Evolutionary conservation across 64 coral and sea anemone species (phyloP), one percentile per base, ranked within the genome.

Genomic region (Pocillopora damicornis): DNA sequence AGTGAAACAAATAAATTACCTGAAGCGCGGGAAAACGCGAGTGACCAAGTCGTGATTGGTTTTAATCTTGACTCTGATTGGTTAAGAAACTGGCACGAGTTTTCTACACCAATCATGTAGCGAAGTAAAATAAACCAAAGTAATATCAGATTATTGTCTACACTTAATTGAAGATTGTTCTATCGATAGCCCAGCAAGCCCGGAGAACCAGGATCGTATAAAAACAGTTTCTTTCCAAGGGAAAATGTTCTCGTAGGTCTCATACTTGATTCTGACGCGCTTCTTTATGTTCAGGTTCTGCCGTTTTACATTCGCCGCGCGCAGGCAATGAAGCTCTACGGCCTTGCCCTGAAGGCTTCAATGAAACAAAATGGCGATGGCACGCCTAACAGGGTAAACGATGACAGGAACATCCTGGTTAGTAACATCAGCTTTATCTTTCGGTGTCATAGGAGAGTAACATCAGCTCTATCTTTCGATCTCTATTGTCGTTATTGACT

Each of bases 321-420:
- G 10, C 81, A 92, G 13, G 94, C 94, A 37, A 22, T 88, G 58
- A 92, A 92, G 71, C 62, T 92, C 13, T 96, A 96, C 30, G 94
- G 94, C 17, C 60, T 76, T n/a, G 94, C 94, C 3, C 64, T 96
- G 4, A 96, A 96, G 61, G 86, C 89, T 4, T 89, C 89, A 11
- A 71, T 93, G 76, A 96, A 92, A 63, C 79, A 89, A 38, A 95
- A 92, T 67, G 73, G 86, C 25, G 94, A 96, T 74, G 91, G 94
- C 6, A 87, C 87, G 20, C 76, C 81, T 51, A 63, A 87, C 67
- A 92, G 69, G 89, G 71, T 74, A n/a, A 87, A 79, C 9, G 94
- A 96, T 72, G 90, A 93, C 68, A 96, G 90, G 62, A 88, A 88
- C 67, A 96, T 96, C 63, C 76, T 92, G 94, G 94, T 96, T 61